These are phyloP conservation scores for Heliconius charithonia DNA, from an alignment of 2,888 invertebrate species.

Conservation along the genomic window DNA sequence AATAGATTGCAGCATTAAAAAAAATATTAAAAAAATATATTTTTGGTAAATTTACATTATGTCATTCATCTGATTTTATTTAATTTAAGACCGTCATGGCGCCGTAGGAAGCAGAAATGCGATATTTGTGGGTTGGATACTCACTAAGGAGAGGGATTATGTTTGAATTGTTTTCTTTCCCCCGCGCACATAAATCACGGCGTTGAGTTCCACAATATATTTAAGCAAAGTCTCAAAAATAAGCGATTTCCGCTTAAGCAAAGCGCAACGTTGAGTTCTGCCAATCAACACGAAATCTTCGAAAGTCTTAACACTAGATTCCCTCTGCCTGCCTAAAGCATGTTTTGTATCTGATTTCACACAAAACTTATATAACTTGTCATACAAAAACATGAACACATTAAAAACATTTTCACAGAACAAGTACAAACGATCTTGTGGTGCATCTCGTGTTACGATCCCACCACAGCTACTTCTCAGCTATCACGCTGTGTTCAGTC, in stretches of 20 bases:
- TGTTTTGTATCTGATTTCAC: too few species aligned
- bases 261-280: too few species aligned
- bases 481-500: conserved; percentile 20
- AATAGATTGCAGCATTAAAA: neutral
- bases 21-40: too few species aligned
- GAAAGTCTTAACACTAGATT: too few species aligned
- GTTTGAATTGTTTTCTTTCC: neutral
- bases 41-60: neutral
- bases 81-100: neutral
- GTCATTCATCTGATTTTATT: too few species aligned
- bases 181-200: too few species aligned
- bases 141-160: neutral
- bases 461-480: conserved; percentile 20
- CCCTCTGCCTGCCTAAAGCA: too few species aligned
- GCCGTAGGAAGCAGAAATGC: neutral
- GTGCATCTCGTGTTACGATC: conserved; percentile 27
- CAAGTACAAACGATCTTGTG: conserved; percentile 14
- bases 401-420: conserved; percentile 12
- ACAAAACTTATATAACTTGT: too few species aligned
- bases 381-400: neutral
- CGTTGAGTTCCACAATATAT: too few species aligned
- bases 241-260: too few species aligned
- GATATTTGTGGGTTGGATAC: neutral
- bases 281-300: too few species aligned
- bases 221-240: too few species aligned